Evolutionary conservation across 23 tunicate species (phyloP).

Genomic region (Halocynthia aurantium): DNA sequence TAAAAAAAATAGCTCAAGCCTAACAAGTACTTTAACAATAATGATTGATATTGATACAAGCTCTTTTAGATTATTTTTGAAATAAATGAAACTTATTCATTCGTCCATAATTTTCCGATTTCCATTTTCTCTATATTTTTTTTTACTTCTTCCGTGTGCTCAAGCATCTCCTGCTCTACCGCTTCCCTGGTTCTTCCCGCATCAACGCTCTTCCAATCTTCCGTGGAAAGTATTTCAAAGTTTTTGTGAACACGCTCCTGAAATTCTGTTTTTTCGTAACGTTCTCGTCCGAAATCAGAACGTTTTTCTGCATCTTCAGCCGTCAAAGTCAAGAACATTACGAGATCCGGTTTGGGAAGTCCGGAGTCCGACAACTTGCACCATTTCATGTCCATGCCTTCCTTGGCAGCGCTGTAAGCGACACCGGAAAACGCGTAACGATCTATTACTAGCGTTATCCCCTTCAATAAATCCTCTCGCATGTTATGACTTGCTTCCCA

Average conservation of each 20-base stretch:
- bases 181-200: constrained; percentile 39
- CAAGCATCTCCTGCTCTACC: constrained; percentile 22
- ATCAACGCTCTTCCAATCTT: constrained; percentile 49
- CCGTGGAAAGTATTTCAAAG: constrained; percentile 24
- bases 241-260: constrained; percentile 53
- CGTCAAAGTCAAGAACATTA: constrained; percentile 43
- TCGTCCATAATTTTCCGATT: constrained; percentile 52
- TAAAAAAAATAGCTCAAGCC: too few species aligned
- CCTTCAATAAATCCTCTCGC: constrained; percentile 38
- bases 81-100: too few species aligned
- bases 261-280: constrained; percentile 75
- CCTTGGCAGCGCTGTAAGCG: constrained; percentile 77
- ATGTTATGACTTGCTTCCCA: constrained; percentile 61
- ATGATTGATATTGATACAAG: too few species aligned
- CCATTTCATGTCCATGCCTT: constrained; percentile 60
- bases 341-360: constrained; percentile 78
- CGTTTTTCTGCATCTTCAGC: constrained; percentile 47
- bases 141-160: constrained; percentile 13
- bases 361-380: constrained; percentile 77
- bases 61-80: too few species aligned
- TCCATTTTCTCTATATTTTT: constrained; percentile 3
- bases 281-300: constrained; percentile 77
- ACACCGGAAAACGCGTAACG: constrained; percentile 94
- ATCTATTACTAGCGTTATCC: constrained; percentile 67
- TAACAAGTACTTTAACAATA: too few species aligned